Base-by-base conservation (phyloP, 1,140 invertebrate species). In the Carposina sasakii region DNA sequence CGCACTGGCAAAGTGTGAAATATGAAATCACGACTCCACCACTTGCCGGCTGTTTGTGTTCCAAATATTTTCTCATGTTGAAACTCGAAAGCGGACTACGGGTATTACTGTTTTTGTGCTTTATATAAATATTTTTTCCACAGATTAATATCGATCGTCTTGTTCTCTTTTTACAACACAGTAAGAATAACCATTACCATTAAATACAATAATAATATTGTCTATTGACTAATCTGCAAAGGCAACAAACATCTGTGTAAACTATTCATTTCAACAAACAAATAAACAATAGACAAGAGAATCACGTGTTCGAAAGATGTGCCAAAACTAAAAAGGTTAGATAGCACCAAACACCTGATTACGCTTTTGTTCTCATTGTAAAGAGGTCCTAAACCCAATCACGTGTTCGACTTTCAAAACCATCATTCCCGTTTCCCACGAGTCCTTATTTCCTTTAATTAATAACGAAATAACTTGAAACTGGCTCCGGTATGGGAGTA, bases 11-110 rank as follows among this genome's bases (percentile, higher is more conserved):
- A 78, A 83, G 79, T 83, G 79, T 83, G 74, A 83, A 83, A 81
- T 79, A 83, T 79, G 77, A 83, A 83, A 83, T 83, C 79, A 83
- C 79, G 79, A 83, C 67, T 77, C 64, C 60, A 68, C 71, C 67
- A 76, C 72, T 77, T 63, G 65, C 63, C 68, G 60, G 61, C 52
- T 78, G 67, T 84, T 83, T 79, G 76, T 71, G 70, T 78, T 81
- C 72, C 69, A 71, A 78, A 84, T 81, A 79, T 71, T 70, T 75
- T 76, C 67, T 81, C 67, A 61, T 77, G 67, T 72, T 67, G 69
- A 77, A 74, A 73, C 62, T 67, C 54, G 60, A 71, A 73, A 63
- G 51, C 53, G 53, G 54, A 58, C 54, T 58, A 58, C 54, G 50
- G 57, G 39, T 58, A 48, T 22, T 9, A 34, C 44, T 43, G 55